Conservation (phyloP, 2,888 invertebrate genomes). For the Baccha elongata region DNA sequence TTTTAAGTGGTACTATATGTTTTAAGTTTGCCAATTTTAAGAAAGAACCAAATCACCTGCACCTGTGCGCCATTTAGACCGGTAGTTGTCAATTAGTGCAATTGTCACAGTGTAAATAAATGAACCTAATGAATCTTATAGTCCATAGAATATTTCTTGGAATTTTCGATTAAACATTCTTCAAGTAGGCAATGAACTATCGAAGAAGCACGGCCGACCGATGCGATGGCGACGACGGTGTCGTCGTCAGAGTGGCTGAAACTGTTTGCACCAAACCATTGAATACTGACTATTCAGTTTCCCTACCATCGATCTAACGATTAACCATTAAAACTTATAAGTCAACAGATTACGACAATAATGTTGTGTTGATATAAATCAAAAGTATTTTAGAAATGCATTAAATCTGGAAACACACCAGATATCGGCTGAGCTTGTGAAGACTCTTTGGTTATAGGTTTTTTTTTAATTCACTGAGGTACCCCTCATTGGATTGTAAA, state of each 20-base stretch:
- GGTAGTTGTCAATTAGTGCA: slow-evolving; percentile 81
- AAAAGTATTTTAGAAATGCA: slow-evolving; percentile 69
- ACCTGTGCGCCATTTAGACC: slow-evolving; percentile 74
- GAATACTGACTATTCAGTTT: slow-evolving; percentile 50
- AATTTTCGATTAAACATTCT: slow-evolving; percentile 54
- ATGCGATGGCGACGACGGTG: not conserved
- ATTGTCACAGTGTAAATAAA: slow-evolving; percentile 77
- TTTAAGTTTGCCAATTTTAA: slow-evolving; percentile 21
- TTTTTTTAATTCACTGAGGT: slow-evolving; percentile 27
- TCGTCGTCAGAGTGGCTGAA: slow-evolving; percentile 41
- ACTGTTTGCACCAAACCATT: slow-evolving; percentile 56
- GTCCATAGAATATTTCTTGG: slow-evolving; percentile 63
- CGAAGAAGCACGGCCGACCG: not conserved
- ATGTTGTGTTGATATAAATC: slow-evolving; percentile 70
- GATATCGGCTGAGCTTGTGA: slow-evolving; percentile 50
- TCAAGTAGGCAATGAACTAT: slow-evolving; percentile 46
- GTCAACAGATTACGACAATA: slow-evolving; percentile 50
- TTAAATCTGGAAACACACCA: slow-evolving; percentile 69
- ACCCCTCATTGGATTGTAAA: slow-evolving; percentile 41
- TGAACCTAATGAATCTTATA: slow-evolving; percentile 47
- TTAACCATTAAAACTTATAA: slow-evolving; percentile 33
- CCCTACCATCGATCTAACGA: slow-evolving; percentile 19
- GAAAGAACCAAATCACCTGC: slow-evolving; percentile 20
- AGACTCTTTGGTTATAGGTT: slow-evolving; percentile 38
- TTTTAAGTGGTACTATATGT: not conserved